Percentiles rank a stretch among this genome's conserved stretches.
Evolutionary conservation across 1,140 invertebrate genomes (phyloP).

Genomic region (Eriocheir sinensis): DNA sequence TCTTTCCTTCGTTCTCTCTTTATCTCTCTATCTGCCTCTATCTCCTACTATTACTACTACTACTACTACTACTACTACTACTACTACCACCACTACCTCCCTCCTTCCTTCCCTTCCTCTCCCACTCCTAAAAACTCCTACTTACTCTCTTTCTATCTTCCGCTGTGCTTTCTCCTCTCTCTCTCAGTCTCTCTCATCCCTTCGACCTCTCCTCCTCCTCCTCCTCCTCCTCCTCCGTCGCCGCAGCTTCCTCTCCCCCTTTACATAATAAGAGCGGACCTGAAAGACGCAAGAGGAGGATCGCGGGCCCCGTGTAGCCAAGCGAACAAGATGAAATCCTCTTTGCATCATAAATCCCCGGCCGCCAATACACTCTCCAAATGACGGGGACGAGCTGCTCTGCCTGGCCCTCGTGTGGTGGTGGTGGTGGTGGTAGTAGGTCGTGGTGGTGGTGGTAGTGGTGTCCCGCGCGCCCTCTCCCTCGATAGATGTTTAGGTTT

Average conservation of each 20-base stretch:
- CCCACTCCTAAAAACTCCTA: too few species aligned
- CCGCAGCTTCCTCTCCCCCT: too few species aligned
- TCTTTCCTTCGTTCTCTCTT: too few species aligned
- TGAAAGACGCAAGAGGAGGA: background rate
- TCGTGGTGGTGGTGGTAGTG: too few species aligned
- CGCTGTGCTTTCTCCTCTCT: background rate
- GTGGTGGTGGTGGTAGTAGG: too few species aligned
- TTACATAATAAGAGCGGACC: conserved; percentile 54
- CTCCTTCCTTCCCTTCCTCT: too few species aligned
- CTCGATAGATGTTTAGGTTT: background rate
- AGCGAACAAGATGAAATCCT: conserved; percentile 74
- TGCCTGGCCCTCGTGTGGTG: too few species aligned
- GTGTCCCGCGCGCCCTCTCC: background rate
- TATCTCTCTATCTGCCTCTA: too few species aligned
- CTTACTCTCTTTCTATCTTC: background rate
- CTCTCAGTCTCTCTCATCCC: background rate
- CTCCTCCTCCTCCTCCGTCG: background rate
- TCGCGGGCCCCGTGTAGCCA: conserved; percentile 46
- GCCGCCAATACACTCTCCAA: conserved; percentile 67
- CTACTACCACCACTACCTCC: too few species aligned
- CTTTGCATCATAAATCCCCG: conserved; percentile 70
- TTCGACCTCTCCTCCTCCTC: background rate
- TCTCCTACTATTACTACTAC: too few species aligned
- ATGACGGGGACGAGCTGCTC: conserved; percentile 39
- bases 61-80: too few species aligned